Conservation (phyloP, 1,140 invertebrate genomes). For the Drosophila micromelanica region DNA sequence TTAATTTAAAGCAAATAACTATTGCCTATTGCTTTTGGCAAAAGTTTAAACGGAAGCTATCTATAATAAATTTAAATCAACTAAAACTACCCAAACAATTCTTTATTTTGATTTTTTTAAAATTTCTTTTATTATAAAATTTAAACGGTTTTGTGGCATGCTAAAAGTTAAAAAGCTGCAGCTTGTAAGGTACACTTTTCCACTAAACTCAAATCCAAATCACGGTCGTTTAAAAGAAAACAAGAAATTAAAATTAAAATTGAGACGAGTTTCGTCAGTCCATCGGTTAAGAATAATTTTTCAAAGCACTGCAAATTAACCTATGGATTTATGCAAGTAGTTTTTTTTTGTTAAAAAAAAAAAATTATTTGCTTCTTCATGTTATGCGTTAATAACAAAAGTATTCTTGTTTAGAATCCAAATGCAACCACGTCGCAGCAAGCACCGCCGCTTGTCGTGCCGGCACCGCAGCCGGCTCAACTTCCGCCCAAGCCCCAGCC, state of each 20-base stretch:
- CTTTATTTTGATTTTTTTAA: not conserved
- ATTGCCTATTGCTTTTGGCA: too few species aligned
- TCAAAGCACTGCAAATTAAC: not conserved
- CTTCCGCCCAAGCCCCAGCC: not conserved
- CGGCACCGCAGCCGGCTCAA: conserved; percentile 2
- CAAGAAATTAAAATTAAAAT: not conserved
- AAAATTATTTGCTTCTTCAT: conserved; percentile 8
- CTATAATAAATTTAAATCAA: not conserved
- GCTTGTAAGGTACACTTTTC: not conserved
- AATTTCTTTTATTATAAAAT: not conserved
- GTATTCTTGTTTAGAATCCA: conserved; percentile 53
- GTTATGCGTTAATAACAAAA: conserved; percentile 4
- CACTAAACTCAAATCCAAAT: not conserved
- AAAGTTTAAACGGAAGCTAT: too few species aligned
- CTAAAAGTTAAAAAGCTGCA: not conserved
- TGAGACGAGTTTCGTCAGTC: not conserved
- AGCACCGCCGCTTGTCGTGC: not conserved
- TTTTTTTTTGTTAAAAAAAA: conserved; percentile 10
- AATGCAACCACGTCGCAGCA: conserved; percentile 37
- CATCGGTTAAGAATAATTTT: conserved; percentile 3
- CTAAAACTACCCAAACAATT: not conserved
- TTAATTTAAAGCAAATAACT: too few species aligned
- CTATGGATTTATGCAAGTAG: conserved; percentile 7
- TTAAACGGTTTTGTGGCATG: not conserved
- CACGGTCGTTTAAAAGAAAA: not conserved